These are phyloP conservation scores for Notamacropus eugenii DNA, from an alignment of 2,797 vertebrate genomes.

Conservation along the genomic window DNA sequence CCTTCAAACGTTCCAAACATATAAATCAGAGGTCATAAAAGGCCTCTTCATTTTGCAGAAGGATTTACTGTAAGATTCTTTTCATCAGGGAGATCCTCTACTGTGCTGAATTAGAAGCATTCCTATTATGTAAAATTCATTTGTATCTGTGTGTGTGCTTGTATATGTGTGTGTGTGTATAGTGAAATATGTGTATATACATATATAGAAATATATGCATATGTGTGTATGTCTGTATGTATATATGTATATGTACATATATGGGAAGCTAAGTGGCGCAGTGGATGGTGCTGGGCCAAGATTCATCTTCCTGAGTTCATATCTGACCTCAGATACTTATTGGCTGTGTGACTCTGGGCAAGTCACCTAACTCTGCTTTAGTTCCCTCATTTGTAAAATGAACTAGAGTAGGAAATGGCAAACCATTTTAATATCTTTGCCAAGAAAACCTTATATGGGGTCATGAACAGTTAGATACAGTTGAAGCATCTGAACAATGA, in stretches of 20 bases:
- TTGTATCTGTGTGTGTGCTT: not conserved
- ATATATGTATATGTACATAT: not conserved
- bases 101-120: constrained; percentile 15
- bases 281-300: not conserved
- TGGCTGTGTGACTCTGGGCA: not conserved
- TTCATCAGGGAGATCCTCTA: not conserved
- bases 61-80: constrained; percentile 9
- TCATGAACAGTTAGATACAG: not conserved
- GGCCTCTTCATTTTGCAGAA: constrained; percentile 5
- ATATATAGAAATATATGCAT: not conserved
- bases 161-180: not conserved
- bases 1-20: not conserved
- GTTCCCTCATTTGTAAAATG: not conserved
- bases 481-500: not conserved
- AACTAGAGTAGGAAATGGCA: not conserved
- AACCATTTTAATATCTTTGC: not conserved
- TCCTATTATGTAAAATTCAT: not conserved
- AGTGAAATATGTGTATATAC: not conserved
- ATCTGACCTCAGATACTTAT: not conserved
- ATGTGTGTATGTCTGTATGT: no score
- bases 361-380: not conserved
- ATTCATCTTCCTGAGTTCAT: not conserved
- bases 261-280: not conserved
- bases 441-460: not conserved
- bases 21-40: not conserved